A percentile compares a stretch with the other conserved stretches of the same genome.
Conservation (phyloP, 2,888 invertebrate genomes). For the Hylaea fasciaria region DNA sequence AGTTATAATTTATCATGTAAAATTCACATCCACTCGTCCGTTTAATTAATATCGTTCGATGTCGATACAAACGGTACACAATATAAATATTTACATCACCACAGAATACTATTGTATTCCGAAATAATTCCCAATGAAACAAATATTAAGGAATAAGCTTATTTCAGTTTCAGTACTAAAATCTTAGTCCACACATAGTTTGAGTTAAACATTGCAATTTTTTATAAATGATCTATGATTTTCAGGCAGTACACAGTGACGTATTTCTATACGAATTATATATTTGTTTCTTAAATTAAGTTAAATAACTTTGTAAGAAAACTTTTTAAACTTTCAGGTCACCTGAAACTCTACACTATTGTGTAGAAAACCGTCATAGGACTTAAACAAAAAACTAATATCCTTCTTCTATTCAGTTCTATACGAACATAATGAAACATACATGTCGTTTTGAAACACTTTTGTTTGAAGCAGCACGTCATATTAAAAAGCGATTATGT, state of each 20-base stretch:
- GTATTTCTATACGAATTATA: no score
- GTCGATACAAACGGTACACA: conserved; percentile 27
- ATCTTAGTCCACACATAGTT: conserved; percentile 12
- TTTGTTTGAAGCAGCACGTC: conserved; percentile 8
- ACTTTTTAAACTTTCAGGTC: no score
- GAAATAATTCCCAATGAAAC: conserved; percentile 10
- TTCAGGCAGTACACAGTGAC: no score
- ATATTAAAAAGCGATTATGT: conserved; percentile 16
- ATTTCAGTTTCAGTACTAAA: conserved; percentile 1
- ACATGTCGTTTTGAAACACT: conserved; percentile 5
- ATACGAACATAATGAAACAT: not conserved
- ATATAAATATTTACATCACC: conserved; percentile 30
- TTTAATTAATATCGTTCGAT: conserved; percentile 16
- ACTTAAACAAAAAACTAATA: no score
- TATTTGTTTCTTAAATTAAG: no score
- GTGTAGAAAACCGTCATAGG: no score
- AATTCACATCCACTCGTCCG: not conserved
- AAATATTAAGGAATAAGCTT: not conserved
- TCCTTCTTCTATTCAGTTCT: no score
- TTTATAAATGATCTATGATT: not conserved
- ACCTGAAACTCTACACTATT: no score
- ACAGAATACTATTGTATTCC: conserved; percentile 17
- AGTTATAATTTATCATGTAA: not conserved
- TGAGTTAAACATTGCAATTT: not conserved
- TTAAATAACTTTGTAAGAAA: not conserved